Percentiles rank a stretch among this genome's conserved stretches.
These are phyloP conservation scores for Climacteris rufus DNA, from an alignment of 2,113 vertebrate species.

Conservation along the genomic window DNA sequence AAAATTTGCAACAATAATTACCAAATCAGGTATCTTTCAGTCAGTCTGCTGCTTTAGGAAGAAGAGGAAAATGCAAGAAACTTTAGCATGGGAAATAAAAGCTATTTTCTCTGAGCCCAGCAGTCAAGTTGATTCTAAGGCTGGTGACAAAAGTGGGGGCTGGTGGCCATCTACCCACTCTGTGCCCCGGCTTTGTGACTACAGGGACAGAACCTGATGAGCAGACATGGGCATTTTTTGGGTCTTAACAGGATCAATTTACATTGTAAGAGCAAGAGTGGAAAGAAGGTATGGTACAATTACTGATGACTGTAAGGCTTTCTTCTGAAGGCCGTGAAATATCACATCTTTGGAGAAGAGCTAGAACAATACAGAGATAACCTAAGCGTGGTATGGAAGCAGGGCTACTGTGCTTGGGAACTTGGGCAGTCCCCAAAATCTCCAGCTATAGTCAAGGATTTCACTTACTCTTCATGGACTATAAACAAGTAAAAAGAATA, in stretches of 20 bases:
- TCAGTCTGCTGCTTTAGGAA: background rate
- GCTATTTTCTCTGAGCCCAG: background rate
- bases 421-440: background rate
- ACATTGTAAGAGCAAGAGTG: background rate
- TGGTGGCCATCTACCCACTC: background rate
- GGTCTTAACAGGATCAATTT: background rate
- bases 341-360: background rate
- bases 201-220: background rate
- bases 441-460: background rate
- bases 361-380: background rate
- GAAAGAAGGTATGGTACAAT: background rate
- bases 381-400: background rate
- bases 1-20: background rate
- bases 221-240: background rate
- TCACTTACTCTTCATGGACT: background rate
- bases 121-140: background rate
- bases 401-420: background rate
- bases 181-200: background rate
- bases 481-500: background rate
- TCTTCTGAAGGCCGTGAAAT: background rate
- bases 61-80: background rate
- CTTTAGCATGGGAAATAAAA: background rate
- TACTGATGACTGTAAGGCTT: background rate
- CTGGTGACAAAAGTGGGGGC: background rate
- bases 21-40: background rate